A percentile compares a stretch with the other conserved stretches of the same genome.
Evolutionary conservation across 2,888 invertebrate species (phyloP).

Genomic region (Thymelicus acteon): DNA sequence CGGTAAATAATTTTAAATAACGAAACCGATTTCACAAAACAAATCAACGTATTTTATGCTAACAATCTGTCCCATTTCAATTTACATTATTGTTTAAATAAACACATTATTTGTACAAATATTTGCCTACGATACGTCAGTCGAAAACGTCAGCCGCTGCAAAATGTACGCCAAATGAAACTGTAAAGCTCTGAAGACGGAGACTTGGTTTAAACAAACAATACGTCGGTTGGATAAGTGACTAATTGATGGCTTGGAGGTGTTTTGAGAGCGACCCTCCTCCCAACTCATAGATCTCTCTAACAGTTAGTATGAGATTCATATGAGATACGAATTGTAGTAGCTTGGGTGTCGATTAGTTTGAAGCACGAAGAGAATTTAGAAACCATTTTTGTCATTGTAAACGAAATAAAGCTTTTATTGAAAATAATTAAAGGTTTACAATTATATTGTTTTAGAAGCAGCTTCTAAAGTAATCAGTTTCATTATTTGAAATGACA

Average conservation of each 20-base stretch:
- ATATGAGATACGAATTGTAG: too few species aligned
- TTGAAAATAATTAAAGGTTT: too few species aligned
- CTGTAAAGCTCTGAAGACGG: not conserved
- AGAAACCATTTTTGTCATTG: too few species aligned
- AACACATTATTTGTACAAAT: conserved; percentile 1
- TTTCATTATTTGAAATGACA: too few species aligned
- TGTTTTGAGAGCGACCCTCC: conserved; percentile 20
- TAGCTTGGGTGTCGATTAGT: too few species aligned
- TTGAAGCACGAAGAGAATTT: too few species aligned
- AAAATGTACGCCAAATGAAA: conserved; percentile 16
- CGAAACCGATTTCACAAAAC: not conserved
- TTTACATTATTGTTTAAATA: not conserved
- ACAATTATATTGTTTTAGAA: too few species aligned
- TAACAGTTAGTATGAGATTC: too few species aligned
- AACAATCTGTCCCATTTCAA: not conserved
- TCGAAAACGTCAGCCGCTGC: not conserved
- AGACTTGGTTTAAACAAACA: conserved; percentile 26
- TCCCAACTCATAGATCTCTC: not conserved
- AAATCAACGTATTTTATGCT: not conserved
- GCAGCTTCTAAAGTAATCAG: too few species aligned
- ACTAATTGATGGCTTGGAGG: conserved; percentile 33
- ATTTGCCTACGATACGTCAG: not conserved
- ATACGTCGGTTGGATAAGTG: conserved; percentile 22
- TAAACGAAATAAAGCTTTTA: too few species aligned
- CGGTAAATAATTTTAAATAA: not conserved